Conservation (phyloP, 2,888 invertebrate species). For the Trichogramma evanescens region DNA sequence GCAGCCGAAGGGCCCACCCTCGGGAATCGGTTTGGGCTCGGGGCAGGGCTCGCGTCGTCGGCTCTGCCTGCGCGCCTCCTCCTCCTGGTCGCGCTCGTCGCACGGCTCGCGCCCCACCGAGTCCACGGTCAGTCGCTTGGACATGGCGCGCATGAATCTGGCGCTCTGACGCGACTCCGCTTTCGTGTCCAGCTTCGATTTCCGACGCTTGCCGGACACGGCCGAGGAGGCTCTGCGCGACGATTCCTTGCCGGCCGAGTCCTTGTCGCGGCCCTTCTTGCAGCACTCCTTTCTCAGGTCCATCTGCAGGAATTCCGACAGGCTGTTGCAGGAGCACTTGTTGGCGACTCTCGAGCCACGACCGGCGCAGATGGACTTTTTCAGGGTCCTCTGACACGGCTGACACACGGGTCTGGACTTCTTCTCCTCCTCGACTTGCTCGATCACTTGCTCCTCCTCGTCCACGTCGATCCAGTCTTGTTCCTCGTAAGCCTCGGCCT, state of each 20-base stretch:
- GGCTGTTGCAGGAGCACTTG: constrained; percentile 8
- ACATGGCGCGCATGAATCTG: too few relatives aligned
- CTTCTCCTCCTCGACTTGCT: neutral
- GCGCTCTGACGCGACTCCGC: neutral
- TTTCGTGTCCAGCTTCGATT: neutral
- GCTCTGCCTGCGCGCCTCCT: neutral
- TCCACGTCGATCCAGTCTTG: constrained; percentile 1
- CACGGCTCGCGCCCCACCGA: neutral
- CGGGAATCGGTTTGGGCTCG: neutral
- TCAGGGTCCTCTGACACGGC: too few relatives aligned
- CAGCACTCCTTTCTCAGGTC: constrained; percentile 3
- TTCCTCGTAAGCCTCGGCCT: constrained; percentile 7
- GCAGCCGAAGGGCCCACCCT: constrained; percentile 31
- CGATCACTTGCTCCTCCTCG: neutral
- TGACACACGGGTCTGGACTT: too few relatives aligned
- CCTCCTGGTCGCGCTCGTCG: neutral
- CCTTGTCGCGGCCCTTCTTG: neutral
- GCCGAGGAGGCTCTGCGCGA: neutral
- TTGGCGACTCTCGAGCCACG: too few relatives aligned
- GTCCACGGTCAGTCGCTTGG: too few relatives aligned
- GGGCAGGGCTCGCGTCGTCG: neutral
- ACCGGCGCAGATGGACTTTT: too few relatives aligned
- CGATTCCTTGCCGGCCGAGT: neutral
- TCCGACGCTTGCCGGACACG: neutral
- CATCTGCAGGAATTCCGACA: constrained; percentile 15